These are phyloP conservation scores for Poeciliopsis infans DNA, from an alignment of 2,797 vertebrate genomes.

Conservation along the genomic window DNA sequence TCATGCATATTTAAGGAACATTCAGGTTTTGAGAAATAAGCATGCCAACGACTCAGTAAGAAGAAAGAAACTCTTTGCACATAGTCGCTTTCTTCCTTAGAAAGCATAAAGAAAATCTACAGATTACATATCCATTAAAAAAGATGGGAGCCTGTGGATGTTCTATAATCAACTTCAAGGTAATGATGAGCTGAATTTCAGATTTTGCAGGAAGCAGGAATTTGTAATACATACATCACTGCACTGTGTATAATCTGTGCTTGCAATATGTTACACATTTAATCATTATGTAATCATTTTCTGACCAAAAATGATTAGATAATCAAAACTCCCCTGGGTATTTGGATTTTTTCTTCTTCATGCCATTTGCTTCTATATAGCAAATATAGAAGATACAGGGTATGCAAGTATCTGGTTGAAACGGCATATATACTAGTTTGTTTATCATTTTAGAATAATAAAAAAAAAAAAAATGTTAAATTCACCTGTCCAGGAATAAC, in stretches of 20 bases:
- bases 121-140: slow-evolving; percentile 3
- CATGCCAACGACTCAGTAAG: not conserved
- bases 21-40: slow-evolving; percentile 11
- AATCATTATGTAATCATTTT: too few species aligned
- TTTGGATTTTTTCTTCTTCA: not conserved
- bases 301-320: not conserved
- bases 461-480: slow-evolving; percentile 12
- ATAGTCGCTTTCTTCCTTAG: slow-evolving; percentile 2
- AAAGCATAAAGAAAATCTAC: slow-evolving; percentile 11
- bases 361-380: too few species aligned
- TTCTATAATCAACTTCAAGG: not conserved
- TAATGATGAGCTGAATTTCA: not conserved
- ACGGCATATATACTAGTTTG: not conserved
- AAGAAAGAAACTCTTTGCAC: slow-evolving; percentile 26
- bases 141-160: slow-evolving; percentile 8
- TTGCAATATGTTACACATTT: not conserved
- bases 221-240: not conserved
- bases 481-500: slow-evolving; percentile 88
- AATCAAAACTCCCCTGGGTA: not conserved
- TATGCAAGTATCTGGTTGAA: not conserved
- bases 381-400: not conserved
- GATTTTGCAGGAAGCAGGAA: not conserved
- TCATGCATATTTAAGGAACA: slow-evolving; percentile 35
- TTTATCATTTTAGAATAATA: not conserved
- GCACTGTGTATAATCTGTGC: not conserved